Evolutionary conservation across 1,140 invertebrate genomes (phyloP), one percentile per base, ranked within the genome.

Genomic region (Calycopis cecrops): DNA sequence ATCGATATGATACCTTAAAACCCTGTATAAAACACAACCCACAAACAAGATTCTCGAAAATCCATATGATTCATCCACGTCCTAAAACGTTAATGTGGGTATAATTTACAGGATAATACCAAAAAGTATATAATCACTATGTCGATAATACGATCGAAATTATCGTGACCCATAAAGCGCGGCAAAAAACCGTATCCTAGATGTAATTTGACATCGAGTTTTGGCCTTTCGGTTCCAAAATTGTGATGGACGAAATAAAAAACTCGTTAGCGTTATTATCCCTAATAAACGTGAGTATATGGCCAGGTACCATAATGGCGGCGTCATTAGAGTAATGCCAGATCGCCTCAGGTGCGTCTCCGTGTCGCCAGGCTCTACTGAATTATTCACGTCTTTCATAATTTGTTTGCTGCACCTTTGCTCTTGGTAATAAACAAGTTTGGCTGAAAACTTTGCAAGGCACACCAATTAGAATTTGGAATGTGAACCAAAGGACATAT

Each of bases 211-310:
- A 72, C 61, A 62, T 65, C 44, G 55, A 14, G 14, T 60, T 55
- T 61, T 65, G 65, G 69, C 60, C 74, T 74, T 70, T 76, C 64
- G 66, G 67, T 12, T 66, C 68, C 69, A 57, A 77, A 76, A 75
- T 64, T 64, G 55, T 61, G 71, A 69, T 68, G 67, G 63, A 61
- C 58, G 49, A 63, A 60, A 71, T 74, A 83, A 83, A 83, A 84
- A 84, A 79, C 78, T 83, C 79, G 79, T 84, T 84, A 79, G 59
- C 57, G 65, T 79, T 71, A 84, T 84, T 79, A 80, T 75, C 70
- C 67, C 73, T 81, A 83, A 83, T 84, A 81, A 81, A 83, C 68
- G 63, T 69, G 76, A 63, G 70, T 76, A 76, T 79, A 80, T 79
- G 73, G 71, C 60, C 68, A 69, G 67, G 65, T 60, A 63, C 62